Evolutionary conservation across 1,140 invertebrate species (phyloP).

Genomic region (Pteromalus puparum): DNA sequence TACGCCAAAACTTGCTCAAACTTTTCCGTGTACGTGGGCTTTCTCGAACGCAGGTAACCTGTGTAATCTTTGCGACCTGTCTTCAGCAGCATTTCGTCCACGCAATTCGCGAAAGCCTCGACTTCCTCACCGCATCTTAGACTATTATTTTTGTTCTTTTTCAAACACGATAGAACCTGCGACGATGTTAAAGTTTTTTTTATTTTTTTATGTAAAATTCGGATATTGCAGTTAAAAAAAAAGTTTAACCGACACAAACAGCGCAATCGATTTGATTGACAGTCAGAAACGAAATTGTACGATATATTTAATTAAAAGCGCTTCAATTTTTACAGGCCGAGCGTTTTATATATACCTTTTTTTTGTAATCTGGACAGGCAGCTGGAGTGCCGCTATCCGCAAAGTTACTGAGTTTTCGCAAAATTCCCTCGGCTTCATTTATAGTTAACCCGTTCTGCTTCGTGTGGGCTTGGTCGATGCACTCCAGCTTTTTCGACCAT

Average conservation of each 20-base stretch:
- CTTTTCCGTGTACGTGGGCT: slow-evolving; percentile 37
- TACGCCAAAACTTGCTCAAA: slow-evolving; percentile 28
- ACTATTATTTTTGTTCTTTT: neutral
- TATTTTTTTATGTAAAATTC: no score
- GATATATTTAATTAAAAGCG: slow-evolving; percentile 10
- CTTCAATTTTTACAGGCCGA: neutral
- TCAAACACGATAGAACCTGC: neutral
- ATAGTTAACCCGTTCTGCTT: neutral
- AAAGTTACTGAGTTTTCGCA: neutral
- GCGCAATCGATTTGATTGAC: neutral
- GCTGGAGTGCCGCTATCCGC: neutral
- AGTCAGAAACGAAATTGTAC: neutral
- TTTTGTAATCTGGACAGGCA: slow-evolving; percentile 1
- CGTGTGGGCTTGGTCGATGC: slow-evolving; percentile 23
- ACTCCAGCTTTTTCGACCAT: slow-evolving; percentile 8
- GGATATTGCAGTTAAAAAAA: no score
- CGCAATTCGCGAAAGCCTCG: slow-evolving; percentile 11
- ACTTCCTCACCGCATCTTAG: slow-evolving; percentile 1
- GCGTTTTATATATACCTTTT: neutral
- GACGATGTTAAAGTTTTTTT: neutral
- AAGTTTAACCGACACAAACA: neutral
- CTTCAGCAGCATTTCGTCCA: neutral
- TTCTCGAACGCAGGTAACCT: neutral
- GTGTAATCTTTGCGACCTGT: neutral
- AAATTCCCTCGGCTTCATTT: neutral